Evolutionary conservation across 2,888 invertebrate species (phyloP).

Genomic region (Athalia cordata): DNA sequence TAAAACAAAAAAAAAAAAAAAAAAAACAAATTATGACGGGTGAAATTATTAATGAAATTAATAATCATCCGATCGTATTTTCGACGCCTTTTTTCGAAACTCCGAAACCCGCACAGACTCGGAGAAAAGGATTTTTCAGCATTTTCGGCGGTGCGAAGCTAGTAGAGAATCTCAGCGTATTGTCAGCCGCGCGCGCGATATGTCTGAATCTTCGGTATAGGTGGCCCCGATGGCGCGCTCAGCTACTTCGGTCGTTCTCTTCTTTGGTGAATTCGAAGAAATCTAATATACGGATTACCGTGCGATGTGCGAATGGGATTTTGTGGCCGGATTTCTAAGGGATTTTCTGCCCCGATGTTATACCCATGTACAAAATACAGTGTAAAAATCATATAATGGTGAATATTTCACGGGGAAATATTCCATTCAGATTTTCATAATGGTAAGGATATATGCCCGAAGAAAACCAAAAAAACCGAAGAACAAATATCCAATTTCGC

Average conservation of each 20-base stretch:
- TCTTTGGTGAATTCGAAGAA: not conserved
- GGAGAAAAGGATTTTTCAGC: too few species aligned
- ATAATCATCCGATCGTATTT: too few species aligned
- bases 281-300: slow-evolving; percentile 16
- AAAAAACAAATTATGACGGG: not conserved
- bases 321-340: slow-evolving; percentile 5
- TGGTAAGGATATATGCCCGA: too few species aligned
- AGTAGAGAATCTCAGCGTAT: too few species aligned
- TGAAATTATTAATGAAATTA: too few species aligned
- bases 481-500: too few species aligned
- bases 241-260: slow-evolving; percentile 1
- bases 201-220: not conserved
- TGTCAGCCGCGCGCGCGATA: too few species aligned
- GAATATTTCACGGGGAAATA: not conserved
- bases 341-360: not conserved
- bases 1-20: too few species aligned
- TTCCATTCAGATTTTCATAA: not conserved
- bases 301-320: not conserved
- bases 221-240: not conserved
- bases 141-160: too few species aligned
- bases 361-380: not conserved
- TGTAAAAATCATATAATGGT: not conserved
- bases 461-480: too few species aligned
- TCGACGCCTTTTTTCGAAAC: too few species aligned
- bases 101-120: too few species aligned